phyloP scores from a whole-genome alignment of 2,797 vertebrate species.

The Myotis vivesi region DNA sequence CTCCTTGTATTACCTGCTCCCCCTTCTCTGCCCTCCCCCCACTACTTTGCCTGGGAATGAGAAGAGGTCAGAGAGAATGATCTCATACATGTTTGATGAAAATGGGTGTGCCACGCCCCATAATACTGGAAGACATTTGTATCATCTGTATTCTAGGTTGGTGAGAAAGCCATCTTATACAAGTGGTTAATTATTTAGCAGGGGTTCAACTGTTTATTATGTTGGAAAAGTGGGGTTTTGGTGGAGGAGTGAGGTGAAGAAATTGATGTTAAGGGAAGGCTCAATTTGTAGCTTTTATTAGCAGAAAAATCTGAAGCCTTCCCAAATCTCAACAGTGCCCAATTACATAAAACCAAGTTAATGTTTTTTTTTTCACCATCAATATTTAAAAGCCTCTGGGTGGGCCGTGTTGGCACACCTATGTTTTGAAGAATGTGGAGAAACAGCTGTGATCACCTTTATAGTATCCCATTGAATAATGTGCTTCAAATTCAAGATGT shows the following conservation, averaged over 20 bases:
- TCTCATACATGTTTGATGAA: neutral
- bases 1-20: neutral
- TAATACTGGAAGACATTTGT: neutral
- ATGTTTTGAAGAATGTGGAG: constrained; percentile 10
- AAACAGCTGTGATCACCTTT: constrained; percentile 35
- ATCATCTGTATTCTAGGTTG: neutral
- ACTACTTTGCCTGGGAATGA: neutral
- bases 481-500: constrained; percentile 1
- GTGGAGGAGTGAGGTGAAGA: neutral
- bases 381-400: constrained; percentile 45
- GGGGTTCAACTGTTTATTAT: neutral
- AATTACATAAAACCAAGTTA: constrained; percentile 33
- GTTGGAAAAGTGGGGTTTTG: neutral
- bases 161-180: neutral
- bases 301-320: constrained; percentile 41
- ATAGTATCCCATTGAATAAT: neutral
- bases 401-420: neutral
- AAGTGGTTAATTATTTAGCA: neutral
- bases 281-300: neutral
- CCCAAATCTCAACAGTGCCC: neutral
- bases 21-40: rapidly evolving
- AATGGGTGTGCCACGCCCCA: neutral
- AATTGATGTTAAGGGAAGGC: neutral
- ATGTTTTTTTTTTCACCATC: constrained; percentile 25
- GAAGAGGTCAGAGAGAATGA: neutral